Evolutionary conservation across 2,113 vertebrate species (phyloP), one percentile per base, ranked within the genome.

Genomic region (Pedetes capensis): DNA sequence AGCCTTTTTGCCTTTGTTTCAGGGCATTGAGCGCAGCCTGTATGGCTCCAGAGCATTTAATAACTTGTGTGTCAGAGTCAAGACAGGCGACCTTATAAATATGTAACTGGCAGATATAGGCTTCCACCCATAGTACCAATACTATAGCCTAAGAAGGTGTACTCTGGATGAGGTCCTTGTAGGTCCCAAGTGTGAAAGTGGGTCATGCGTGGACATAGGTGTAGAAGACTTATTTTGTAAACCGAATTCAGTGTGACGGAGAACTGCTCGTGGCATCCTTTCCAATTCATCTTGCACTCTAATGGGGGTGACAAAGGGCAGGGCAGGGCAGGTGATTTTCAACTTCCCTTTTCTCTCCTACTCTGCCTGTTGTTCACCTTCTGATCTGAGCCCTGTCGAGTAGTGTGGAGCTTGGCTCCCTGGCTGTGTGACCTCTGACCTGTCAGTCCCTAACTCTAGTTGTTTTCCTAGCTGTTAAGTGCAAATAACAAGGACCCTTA

Each of bases 51-150:
- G 8, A 88, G 75, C 0, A 0, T 96, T 96, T 96, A 85, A 47
- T 93, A 95, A 90, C 61, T 59, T 42, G 63, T 86, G 8, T 49
- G 64, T 92, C 91, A 93, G 61, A 88, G 88, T 88, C 88, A 37
- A 86, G 89, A 86, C 83, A 11, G 74, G 64, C 32, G 37, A 96
- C 53, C 87, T 98, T 97, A 87, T 27, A 95, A 87, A 90, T 96
- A 76, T 81, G 96, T 93, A 80, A 42, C 92, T n/a, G 93, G 79
- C 85, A 47, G 83, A 76, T 91, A 9, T 74, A 44, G 6, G 0
- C 49, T 11, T 81, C 88, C 72, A 55, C 69, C 55, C 42, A 11
- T 49, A 11, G 22, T 68, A 22, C 82, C 8, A 1, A 9, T 13
- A 34, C 25, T 29, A 59, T 8, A 44, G 34, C 57, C 68, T 63